Base-by-base conservation (phyloP, 1,140 invertebrate genomes). In the Ptiloglossa arizonensis region DNA sequence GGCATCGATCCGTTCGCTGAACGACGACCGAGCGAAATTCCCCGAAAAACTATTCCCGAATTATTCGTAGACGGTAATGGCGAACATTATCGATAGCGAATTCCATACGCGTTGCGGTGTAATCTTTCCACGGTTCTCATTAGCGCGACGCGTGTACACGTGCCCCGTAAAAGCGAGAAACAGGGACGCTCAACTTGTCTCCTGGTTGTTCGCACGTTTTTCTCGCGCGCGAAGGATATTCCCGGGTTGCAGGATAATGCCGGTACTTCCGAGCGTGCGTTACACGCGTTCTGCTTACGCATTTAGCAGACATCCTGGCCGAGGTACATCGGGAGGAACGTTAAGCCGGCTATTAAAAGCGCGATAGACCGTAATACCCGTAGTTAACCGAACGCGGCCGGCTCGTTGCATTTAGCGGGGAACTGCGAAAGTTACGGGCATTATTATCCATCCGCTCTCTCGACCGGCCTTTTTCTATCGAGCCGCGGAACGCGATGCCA, bases 281-380 rank as follows among this genome's bases (percentile, higher is more conserved):
- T 72, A 64, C 69, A 64, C 69, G 57, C 68, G 69, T 76, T 69
- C 44, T 50, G 54, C 66, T 59, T 46, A 64, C 75, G 59, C 75
- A 17, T 72, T 78, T 35, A 46, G 52, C 22, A 60, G 69, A 41
- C 64, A 69, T 69, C 64, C 73, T 59, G 73, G 54, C 48, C 60
- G 50, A 57, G 68, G 44, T 60, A 57, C 52, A 35, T 60, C 71
- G 70, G 56, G 70, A 70, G 64, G 75, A 77, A 85, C 81, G 83
- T 85, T 84, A 81, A 85, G 76, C 82, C 82, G 46, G 81, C 82
- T 81, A 85, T 85, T 85, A 85, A 85, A 81, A 79, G 79, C 74
- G 70, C 83, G 83, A 85, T 85, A 85, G 83, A 80, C 80, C 82
- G 82, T 85, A 85, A 85, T 85, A 81, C 78, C 81, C 52, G 72